These are phyloP conservation scores for Myotis findleyi DNA, from an alignment of 2,797 vertebrate species.

Conservation along the genomic window DNA sequence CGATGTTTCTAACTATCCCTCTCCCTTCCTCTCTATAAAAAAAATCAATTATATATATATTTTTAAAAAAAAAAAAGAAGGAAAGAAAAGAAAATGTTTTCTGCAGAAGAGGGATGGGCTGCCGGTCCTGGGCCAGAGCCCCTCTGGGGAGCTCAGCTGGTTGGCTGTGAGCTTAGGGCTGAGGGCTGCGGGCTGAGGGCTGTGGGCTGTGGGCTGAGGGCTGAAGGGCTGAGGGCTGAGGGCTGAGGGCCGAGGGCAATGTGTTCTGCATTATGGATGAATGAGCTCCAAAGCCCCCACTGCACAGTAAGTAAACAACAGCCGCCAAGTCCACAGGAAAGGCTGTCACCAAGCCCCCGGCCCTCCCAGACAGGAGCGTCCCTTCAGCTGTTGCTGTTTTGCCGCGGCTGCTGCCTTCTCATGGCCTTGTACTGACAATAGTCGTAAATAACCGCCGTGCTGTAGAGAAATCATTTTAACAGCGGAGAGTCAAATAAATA, in stretches of 20 bases:
- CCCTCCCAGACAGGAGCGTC: conserved; percentile 44
- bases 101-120: not conserved
- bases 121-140: not conserved
- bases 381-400: conserved; percentile 68
- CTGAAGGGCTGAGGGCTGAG: not conserved
- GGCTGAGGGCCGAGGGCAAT: not conserved
- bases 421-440: conserved; percentile 68
- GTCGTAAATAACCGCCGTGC: conserved; percentile 58
- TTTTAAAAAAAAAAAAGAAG: too few species aligned
- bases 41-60: too few species aligned
- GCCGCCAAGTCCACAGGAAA: not conserved
- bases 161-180: not conserved
- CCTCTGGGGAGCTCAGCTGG: rapidly evolving
- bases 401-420: conserved; percentile 69
- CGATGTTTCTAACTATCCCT: too few species aligned
- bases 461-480: conserved; percentile 72
- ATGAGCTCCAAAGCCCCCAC: not conserved
- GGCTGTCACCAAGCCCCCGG: not conserved
- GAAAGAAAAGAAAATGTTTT: not conserved
- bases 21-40: too few species aligned
- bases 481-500: conserved; percentile 79
- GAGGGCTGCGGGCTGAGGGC: not conserved
- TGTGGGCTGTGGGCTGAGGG: not conserved
- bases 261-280: not conserved
- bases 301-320: not conserved